Evolutionary conservation across 2,113 vertebrate species (phyloP).

Genomic region (Microtus montanus): DNA sequence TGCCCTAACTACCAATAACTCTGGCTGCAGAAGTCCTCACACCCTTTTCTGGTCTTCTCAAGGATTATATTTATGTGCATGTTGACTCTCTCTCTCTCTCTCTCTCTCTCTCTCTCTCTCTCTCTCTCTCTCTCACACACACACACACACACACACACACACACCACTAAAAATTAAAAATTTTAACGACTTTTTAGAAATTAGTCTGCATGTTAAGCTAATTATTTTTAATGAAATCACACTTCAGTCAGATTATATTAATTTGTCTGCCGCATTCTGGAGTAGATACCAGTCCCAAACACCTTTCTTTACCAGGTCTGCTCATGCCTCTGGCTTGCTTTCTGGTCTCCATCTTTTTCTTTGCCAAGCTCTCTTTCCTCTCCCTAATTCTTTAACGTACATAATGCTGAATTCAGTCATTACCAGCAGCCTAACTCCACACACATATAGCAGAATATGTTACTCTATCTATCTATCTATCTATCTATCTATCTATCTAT

Average conservation of each 20-base stretch:
- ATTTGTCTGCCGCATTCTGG: not conserved
- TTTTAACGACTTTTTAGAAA: not conserved
- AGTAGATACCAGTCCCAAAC: rapidly evolving
- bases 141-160: not conserved
- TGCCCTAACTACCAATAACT: not conserved
- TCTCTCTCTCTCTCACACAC: no score
- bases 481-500: not conserved
- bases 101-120: no score
- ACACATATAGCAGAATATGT: not conserved
- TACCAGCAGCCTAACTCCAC: not conserved
- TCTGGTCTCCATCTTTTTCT: not conserved
- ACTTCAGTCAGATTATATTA: not conserved
- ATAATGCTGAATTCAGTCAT: rapidly evolving
- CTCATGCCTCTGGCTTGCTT: not conserved
- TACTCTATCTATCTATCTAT: not conserved
- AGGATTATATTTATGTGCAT: no score
- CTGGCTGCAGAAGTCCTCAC: not conserved
- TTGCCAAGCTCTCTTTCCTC: not conserved
- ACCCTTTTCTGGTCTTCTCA: not conserved
- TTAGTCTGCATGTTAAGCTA: no score
- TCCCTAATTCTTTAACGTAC: not conserved
- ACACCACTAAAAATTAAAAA: not conserved
- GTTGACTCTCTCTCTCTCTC: not conserved
- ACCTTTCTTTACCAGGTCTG: not conserved
- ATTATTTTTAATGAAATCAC: not conserved